Evolutionary conservation across 2,888 invertebrate species (phyloP).

Genomic region (Anagyrus pseudococci): DNA sequence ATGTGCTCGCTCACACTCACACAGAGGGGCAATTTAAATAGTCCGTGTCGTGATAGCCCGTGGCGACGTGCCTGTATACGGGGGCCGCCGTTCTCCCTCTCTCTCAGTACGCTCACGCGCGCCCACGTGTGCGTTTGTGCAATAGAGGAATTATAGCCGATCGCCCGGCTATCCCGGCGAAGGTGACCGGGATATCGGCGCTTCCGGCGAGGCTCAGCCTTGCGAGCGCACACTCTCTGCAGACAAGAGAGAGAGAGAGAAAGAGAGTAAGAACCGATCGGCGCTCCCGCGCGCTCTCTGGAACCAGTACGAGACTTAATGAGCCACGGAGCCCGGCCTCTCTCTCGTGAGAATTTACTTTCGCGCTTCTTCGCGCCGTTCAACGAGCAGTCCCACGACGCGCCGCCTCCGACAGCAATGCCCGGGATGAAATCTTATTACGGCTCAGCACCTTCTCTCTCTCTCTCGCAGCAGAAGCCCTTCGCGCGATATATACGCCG

Average conservation of each 20-base stretch:
- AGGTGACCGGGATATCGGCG: conserved; percentile 46
- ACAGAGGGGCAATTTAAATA: neutral
- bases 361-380: conserved; percentile 35
- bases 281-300: conserved; percentile 1
- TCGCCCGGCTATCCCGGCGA: conserved; percentile 14
- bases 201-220: conserved; percentile 42
- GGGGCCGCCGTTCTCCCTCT: too few species aligned
- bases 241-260: conserved; percentile 9
- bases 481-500: too few species aligned
- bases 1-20: too few species aligned
- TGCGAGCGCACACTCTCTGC: too few species aligned
- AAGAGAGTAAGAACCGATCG: conserved; percentile 6
- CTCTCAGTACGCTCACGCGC: conserved; percentile 1
- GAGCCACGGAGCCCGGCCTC: conserved; percentile 14
- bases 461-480: too few species aligned
- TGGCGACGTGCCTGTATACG: conserved; percentile 35
- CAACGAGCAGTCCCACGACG: conserved; percentile 16
- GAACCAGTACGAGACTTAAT: conserved; percentile 21
- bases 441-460: conserved; percentile 17
- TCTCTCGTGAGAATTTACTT: conserved; percentile 38
- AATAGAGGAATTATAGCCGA: conserved; percentile 29
- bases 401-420: neutral
- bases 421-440: conserved; percentile 27
- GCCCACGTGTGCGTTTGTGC: conserved; percentile 14
- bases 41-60: conserved; percentile 28